These are phyloP conservation scores for Busseola fusca DNA, from an alignment of 2,888 invertebrate species.

Conservation along the genomic window DNA sequence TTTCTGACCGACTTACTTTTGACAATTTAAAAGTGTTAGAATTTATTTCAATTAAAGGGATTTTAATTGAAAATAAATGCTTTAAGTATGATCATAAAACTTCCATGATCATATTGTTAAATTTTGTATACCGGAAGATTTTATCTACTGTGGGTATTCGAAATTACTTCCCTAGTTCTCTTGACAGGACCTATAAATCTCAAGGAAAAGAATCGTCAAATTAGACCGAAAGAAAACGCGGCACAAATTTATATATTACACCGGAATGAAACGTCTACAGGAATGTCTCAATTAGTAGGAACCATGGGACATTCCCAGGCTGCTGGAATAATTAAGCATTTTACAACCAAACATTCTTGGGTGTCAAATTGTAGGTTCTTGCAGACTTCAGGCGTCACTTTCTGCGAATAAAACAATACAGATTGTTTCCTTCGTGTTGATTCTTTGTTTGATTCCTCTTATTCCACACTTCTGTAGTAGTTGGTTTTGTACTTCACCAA, in stretches of 20 bases:
- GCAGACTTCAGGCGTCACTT: slow-evolving; percentile 7
- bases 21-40: not conserved
- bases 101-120: not conserved
- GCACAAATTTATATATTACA: not conserved
- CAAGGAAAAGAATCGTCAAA: not conserved
- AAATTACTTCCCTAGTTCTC: not conserved
- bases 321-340: not conserved
- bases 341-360: slow-evolving; percentile 6
- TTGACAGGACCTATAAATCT: not conserved
- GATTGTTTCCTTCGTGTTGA: slow-evolving; percentile 15
- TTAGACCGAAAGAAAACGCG: not conserved
- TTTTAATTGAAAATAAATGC: not conserved
- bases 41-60: too few relatives aligned
- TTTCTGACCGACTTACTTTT: not conserved
- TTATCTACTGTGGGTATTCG: not conserved
- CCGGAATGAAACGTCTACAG: not conserved
- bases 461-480: not conserved
- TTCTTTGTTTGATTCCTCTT: slow-evolving; percentile 22
- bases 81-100: not conserved
- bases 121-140: too few relatives aligned
- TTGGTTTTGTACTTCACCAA: not conserved
- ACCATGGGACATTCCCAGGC: not conserved
- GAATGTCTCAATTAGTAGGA: not conserved
- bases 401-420: slow-evolving; percentile 48
- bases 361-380: slow-evolving; percentile 24